phyloP scores from a whole-genome alignment of 1,140 invertebrate genomes.

The Geopemphigus sp. region DNA sequence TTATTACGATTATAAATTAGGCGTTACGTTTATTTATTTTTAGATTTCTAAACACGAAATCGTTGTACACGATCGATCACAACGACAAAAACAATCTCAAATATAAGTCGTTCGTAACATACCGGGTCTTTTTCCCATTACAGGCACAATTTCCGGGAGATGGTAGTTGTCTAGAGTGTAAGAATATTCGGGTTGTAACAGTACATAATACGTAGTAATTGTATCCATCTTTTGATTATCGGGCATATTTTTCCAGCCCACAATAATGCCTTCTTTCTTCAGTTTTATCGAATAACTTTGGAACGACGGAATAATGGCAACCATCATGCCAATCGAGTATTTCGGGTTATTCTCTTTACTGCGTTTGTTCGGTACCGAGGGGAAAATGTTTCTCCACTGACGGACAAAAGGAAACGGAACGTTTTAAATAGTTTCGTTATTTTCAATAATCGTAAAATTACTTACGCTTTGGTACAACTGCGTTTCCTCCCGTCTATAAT shows the following conservation, averaged over 20 bases:
- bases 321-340: slow-evolving; percentile 35
- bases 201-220: slow-evolving; percentile 2
- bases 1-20: no score
- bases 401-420: neutral
- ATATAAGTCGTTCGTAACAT: no score
- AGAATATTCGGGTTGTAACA: neutral
- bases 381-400: slow-evolving; percentile 24
- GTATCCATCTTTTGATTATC: no score
- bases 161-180: no score
- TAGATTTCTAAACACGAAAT: no score
- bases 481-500: neutral
- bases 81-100: no score
- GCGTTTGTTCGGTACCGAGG: neutral
- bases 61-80: no score
- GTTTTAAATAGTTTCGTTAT: neutral
- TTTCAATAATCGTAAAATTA: neutral
- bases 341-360: neutral
- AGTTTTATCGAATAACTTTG: neutral
- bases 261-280: slow-evolving; percentile 14
- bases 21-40: no score
- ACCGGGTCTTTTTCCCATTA: no score
- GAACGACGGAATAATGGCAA: neutral
- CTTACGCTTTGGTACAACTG: slow-evolving; percentile 15
- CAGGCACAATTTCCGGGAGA: no score
- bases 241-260: slow-evolving; percentile 18